Evolutionary conservation across 2,888 invertebrate genomes (phyloP), one percentile per base, ranked within the genome.

Genomic region (Heterodera filipjevi): DNA sequence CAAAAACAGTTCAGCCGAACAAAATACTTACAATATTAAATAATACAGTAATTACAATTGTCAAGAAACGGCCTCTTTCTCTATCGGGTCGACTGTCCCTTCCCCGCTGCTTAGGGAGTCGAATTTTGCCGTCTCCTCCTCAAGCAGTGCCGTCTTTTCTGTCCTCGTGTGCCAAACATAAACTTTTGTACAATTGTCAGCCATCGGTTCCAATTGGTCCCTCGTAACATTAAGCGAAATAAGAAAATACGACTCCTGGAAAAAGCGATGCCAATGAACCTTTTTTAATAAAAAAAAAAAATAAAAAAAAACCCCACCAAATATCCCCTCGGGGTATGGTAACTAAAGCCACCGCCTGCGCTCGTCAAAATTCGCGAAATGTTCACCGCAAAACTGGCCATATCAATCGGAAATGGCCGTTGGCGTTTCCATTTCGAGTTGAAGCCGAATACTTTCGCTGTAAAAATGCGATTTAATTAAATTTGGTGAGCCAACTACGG

Each of bases 131-230:
- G 30, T 35, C 35, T 83, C 77, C 19, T 27, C 22, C 44, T 19
- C 16, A 32, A 32, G 59, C 77, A 96, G 91, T 71, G 93, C 93
- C 0, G 96, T 94, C 86, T 93, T 93, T 90, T 96, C 95, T 0
- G 98, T 97, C 87, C 97, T 92, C 3, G 98, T 99, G 89, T 99
- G 99, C 99, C 99, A 99, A 0, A 99, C 98, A 81, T 94, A 93
- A n/a, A 98, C 94, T 92, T 95, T 94, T 0, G 94, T 94, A 88
- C 97, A 98, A 84, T 93, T 93, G 83, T 94, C 93, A 0, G 96
- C 98, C 81, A 94, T 91, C 0, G 97, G 95, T 90, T 99, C 98
- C 76, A 99, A 90, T 71, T 95, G 93, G 8, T 93, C 92, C 0
- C 92, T 92, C 0, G 93, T 93, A 22, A 94, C 89, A 30, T 92